Evolutionary conservation across 2,888 invertebrate genomes (phyloP).

Genomic region (Synergus umbraculus): DNA sequence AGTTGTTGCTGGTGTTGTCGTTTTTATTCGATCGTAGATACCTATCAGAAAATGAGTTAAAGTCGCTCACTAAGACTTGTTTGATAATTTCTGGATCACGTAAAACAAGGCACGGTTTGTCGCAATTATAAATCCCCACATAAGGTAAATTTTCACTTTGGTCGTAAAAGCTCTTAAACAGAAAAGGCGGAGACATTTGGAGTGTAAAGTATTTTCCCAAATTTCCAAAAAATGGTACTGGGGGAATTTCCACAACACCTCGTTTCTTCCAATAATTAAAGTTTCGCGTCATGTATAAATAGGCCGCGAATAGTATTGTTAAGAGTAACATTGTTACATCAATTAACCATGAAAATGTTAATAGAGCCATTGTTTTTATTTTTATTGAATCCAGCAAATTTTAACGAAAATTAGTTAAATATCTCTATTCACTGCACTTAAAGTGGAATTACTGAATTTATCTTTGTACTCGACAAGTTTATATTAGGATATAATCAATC

Average conservation of each 20-base stretch:
- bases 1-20: conserved; percentile 73
- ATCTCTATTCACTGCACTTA: too few species aligned
- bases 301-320: not conserved
- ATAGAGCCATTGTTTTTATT: not conserved
- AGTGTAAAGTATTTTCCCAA: not conserved
- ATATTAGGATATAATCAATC: too few species aligned
- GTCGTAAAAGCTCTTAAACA: not conserved
- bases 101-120: conserved; percentile 77
- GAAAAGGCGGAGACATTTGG: not conserved
- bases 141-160: conserved; percentile 63
- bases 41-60: conserved; percentile 77
- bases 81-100: conserved; percentile 78
- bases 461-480: too few species aligned
- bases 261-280: not conserved
- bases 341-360: not conserved
- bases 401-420: not conserved
- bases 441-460: too few species aligned
- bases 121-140: conserved; percentile 78
- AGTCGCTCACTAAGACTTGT: conserved; percentile 77
- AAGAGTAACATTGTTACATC: not conserved
- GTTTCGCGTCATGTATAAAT: not conserved
- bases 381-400: not conserved
- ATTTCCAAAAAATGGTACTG: not conserved
- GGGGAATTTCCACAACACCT: not conserved
- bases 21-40: conserved; percentile 72